Conservation (phyloP, 30 jellyfish, hydroid and myxozoan genomes). For the Cassiopea andromeda region DNA sequence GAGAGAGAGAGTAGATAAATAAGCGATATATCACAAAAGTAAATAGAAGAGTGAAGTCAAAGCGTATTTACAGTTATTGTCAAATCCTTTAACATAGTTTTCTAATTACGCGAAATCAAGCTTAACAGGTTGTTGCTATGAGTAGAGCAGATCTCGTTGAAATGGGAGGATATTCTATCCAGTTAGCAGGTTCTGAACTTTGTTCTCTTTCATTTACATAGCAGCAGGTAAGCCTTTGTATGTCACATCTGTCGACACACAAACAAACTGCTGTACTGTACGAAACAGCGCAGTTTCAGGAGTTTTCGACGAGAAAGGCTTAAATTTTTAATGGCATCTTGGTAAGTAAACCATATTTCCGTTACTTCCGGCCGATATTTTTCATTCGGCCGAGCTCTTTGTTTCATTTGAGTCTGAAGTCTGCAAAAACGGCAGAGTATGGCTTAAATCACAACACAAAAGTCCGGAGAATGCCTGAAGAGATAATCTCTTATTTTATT, state of each 20-base stretch:
- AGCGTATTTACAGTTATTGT: too few species aligned
- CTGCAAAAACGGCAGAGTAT: too few species aligned
- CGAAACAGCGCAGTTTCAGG: conserved; percentile 10
- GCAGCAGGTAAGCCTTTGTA: conserved; percentile 30
- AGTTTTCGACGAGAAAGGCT: not conserved
- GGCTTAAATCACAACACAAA: too few species aligned
- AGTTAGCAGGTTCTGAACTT: conserved; percentile 8
- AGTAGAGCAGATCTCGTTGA: not conserved
- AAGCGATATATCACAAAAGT: too few species aligned
- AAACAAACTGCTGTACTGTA: conserved; percentile 7
- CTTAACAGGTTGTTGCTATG: not conserved
- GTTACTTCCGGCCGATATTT: not conserved
- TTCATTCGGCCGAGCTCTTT: not conserved
- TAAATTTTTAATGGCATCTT: conserved; percentile 34
- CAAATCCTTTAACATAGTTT: not conserved
- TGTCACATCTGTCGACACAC: conserved; percentile 9
- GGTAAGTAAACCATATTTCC: not conserved
- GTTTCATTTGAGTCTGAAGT: not conserved
- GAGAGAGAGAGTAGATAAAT: too few species aligned
- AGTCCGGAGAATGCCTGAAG: not conserved
- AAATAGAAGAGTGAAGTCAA: too few species aligned
- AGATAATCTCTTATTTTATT: not conserved
- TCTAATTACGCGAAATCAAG: not conserved
- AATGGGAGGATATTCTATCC: not conserved
- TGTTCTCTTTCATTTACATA: conserved; percentile 5